Evolutionary conservation across 2,113 vertebrate species (phyloP).

Genomic region (Callopanchax toddi): DNA sequence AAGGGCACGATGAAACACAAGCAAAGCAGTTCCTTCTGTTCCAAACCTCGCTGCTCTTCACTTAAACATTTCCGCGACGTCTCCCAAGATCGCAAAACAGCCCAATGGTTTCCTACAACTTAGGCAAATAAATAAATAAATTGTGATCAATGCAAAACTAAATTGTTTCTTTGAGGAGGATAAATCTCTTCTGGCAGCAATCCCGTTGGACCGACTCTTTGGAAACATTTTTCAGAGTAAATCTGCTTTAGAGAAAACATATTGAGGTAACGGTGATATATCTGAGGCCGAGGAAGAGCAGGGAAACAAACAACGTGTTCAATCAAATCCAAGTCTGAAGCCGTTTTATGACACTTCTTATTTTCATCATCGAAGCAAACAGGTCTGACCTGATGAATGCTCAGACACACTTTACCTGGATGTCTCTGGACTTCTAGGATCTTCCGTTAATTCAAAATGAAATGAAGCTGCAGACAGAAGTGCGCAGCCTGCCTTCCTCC

Average conservation of each 20-base stretch:
- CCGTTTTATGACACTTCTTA: slow-evolving; percentile 48
- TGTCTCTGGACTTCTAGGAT: slow-evolving; percentile 17
- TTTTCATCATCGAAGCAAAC: slow-evolving; percentile 50
- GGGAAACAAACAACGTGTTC: slow-evolving; percentile 22
- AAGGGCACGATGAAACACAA: slow-evolving; percentile 55
- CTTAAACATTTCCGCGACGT: slow-evolving; percentile 34
- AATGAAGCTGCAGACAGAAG: slow-evolving; percentile 8
- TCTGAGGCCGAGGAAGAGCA: slow-evolving; percentile 9
- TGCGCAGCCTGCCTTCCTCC: slow-evolving; percentile 6
- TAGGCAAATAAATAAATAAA: background rate
- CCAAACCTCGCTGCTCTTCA: slow-evolving; percentile 35
- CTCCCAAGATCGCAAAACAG: slow-evolving; percentile 12
- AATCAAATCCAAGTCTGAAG: slow-evolving; percentile 30
- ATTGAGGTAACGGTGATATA: slow-evolving; percentile 18
- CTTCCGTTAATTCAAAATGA: slow-evolving; percentile 4
- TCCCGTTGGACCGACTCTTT: slow-evolving; percentile 35
- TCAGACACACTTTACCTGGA: slow-evolving; percentile 4
- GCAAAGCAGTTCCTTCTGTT: slow-evolving; percentile 37
- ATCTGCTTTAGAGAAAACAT: slow-evolving; percentile 36
- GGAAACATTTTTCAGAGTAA: slow-evolving; percentile 24
- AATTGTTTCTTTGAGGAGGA: slow-evolving; percentile 26
- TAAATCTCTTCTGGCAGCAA: slow-evolving; percentile 37
- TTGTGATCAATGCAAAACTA: slow-evolving; percentile 22
- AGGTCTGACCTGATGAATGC: slow-evolving; percentile 21
- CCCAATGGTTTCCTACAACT: slow-evolving; percentile 19